A percentile compares a stretch with the other conserved stretches of the same genome.
Evolutionary conservation across 2,113 vertebrate species (phyloP).

Genomic region (Gorilla gorilla): DNA sequence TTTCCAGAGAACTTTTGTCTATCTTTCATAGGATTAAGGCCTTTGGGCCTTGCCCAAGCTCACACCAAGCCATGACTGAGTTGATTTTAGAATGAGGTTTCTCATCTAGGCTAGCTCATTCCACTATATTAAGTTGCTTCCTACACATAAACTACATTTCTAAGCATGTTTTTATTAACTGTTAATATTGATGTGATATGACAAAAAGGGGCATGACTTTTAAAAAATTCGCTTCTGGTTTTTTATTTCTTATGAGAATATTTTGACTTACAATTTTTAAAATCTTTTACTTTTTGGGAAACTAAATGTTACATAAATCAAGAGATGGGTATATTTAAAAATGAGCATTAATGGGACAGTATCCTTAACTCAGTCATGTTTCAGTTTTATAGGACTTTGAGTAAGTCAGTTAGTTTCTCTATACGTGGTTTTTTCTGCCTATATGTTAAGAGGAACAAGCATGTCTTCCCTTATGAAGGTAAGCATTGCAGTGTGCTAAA

Average conservation of each 20-base stretch:
- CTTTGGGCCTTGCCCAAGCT: background rate
- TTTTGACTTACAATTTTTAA: background rate
- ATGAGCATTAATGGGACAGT: background rate
- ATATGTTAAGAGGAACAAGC: background rate
- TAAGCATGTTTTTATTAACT: background rate
- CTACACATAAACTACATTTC: background rate
- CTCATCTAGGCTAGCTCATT: background rate
- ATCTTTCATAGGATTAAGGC: background rate
- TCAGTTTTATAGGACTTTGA: background rate
- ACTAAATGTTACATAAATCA: background rate
- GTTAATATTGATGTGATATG: background rate
- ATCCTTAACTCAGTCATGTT: background rate
- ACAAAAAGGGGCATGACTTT: background rate
- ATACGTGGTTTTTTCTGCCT: background rate
- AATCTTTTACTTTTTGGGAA: background rate
- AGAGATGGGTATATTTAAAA: constrained; percentile 20
- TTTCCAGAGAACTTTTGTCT: background rate
- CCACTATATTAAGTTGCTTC: background rate
- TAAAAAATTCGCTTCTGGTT: background rate
- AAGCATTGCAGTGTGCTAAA: background rate
- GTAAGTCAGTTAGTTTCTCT: background rate
- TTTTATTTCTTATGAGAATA: background rate
- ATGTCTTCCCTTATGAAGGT: background rate
- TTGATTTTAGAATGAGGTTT: background rate
- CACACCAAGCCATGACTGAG: background rate